Evolutionary conservation across 2,113 vertebrate genomes (phyloP).

Genomic region (Pyxicephalus adspersus): DNA sequence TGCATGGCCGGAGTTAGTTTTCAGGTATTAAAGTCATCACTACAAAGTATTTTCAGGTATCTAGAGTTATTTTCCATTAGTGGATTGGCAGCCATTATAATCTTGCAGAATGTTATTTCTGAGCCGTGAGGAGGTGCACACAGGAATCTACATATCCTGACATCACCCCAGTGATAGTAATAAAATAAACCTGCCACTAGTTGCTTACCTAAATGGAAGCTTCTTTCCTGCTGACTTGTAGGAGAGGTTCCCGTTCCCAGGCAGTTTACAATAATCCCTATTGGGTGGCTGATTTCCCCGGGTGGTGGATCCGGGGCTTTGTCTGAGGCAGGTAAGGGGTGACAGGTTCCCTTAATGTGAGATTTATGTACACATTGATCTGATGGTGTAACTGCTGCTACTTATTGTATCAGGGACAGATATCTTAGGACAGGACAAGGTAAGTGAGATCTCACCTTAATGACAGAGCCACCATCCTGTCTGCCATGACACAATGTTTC

Average conservation of each 20-base stretch:
- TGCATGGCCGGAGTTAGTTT: no score
- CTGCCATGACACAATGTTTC: neutral
- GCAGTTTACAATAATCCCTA: no score
- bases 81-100: no score
- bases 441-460: neutral
- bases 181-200: neutral
- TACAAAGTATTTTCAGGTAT: no score
- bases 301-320: no score
- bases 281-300: no score
- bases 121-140: neutral
- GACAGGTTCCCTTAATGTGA: no score
- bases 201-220: neutral
- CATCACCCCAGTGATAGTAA: neutral
- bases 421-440: conserved; percentile 8
- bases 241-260: no score
- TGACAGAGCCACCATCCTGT: neutral
- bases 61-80: no score
- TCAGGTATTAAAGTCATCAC: no score
- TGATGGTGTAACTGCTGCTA: neutral
- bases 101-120: no score
- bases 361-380: neutral
- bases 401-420: neutral
- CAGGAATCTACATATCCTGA: neutral
- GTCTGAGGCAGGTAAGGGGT: no score
- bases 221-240: neutral